These are phyloP conservation scores for Plemyria rubiginata DNA, from an alignment of 2,888 invertebrate species.

Conservation along the genomic window DNA sequence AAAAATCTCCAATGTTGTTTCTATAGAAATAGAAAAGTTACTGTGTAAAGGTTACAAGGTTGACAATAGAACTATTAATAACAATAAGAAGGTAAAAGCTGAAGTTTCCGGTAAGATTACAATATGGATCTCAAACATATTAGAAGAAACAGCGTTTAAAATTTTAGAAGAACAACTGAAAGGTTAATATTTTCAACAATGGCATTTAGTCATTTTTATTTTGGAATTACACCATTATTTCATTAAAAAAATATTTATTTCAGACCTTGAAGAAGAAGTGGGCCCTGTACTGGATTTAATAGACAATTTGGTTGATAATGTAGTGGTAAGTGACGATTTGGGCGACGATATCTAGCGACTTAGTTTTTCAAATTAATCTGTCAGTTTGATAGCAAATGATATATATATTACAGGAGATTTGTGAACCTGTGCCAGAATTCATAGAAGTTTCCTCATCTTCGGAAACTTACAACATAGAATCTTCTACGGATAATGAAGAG, in stretches of 20 bases:
- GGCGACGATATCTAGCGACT: neutral
- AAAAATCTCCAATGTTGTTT: conserved; percentile 55
- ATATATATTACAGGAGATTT: conserved; percentile 44
- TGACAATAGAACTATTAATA: conserved; percentile 27
- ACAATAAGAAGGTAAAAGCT: conserved; percentile 48
- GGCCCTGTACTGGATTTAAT: conserved; percentile 70
- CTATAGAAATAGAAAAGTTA: conserved; percentile 54
- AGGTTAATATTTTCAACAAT: conserved; percentile 49
- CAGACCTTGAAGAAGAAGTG: conserved; percentile 73
- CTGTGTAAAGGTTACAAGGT: conserved; percentile 41
- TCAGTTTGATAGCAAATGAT: neutral
- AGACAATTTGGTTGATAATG: conserved; percentile 62
- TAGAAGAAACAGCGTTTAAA: conserved; percentile 60
- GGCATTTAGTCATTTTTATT: neutral
- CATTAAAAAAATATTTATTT: conserved; percentile 26
- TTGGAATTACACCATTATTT: neutral
- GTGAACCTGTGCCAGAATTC: conserved; percentile 27
- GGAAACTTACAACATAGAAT: conserved; percentile 16
- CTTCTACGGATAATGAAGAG: conserved; percentile 13
- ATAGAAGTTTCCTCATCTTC: conserved; percentile 29
- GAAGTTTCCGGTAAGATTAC: conserved; percentile 58
- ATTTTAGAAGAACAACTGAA: conserved; percentile 64
- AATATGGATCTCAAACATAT: conserved; percentile 65
- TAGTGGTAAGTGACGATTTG: conserved; percentile 53
- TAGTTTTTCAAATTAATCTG: neutral